phyloP scores from a whole-genome alignment of 1,140 invertebrate genomes.

The Leptinotarsa texana region DNA sequence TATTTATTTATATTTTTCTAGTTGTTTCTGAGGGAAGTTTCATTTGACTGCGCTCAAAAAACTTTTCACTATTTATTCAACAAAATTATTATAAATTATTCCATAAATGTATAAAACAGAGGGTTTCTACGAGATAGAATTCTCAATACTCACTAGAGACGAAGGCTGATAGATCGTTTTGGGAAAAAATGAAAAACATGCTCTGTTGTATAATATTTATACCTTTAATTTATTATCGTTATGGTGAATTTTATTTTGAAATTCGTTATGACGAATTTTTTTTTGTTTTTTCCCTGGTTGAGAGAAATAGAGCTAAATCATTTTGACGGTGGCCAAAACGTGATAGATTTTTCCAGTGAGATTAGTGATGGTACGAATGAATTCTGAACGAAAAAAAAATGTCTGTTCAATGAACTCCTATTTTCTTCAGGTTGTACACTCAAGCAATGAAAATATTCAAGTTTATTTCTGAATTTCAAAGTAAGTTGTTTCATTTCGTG shows the following conservation, averaged over 20 bases:
- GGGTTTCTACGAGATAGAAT: conserved; percentile 44
- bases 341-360: conserved; percentile 1
- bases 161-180: conserved; percentile 49
- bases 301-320: conserved; percentile 24
- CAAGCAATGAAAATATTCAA: background rate
- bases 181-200: conserved; percentile 32
- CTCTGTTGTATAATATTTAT: conserved; percentile 52
- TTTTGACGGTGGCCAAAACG: background rate
- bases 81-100: conserved; percentile 47
- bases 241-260: conserved; percentile 14
- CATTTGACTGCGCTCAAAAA: conserved; percentile 32
- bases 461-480: background rate
- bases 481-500: no score
- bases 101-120: conserved; percentile 37
- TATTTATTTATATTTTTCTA: conserved; percentile 41
- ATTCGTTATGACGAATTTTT: conserved; percentile 6
- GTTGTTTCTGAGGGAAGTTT: conserved; percentile 28
- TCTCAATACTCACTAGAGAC: conserved; percentile 52
- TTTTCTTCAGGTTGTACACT: background rate
- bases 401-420: background rate
- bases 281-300: conserved; percentile 22
- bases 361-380: background rate
- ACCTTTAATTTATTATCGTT: conserved; percentile 28
- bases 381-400: background rate
- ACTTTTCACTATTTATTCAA: conserved; percentile 40